phyloP scores from a whole-genome alignment of 2,888 invertebrate genomes.

The Sarcophaga rosellei region DNA sequence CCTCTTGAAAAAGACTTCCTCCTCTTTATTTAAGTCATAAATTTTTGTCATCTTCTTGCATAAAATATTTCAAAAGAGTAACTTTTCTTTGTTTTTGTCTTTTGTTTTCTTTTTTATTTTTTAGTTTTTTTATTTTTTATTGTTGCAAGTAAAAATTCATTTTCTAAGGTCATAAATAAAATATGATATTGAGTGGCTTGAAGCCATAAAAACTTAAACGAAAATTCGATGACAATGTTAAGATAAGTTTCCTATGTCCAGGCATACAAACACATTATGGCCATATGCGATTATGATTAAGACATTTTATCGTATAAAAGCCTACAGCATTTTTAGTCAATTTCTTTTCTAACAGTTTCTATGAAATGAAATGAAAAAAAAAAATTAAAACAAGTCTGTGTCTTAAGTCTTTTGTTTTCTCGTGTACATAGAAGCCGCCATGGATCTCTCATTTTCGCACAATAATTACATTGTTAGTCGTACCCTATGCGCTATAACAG shows the following conservation, averaged over 20 bases:
- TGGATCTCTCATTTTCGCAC: too few species aligned
- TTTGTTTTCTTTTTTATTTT: constrained; percentile 1
- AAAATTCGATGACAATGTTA: constrained; percentile 34
- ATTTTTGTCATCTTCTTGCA: constrained; percentile 61
- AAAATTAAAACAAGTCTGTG: constrained; percentile 20
- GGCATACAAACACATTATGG: neutral
- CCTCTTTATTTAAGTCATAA: constrained; percentile 49
- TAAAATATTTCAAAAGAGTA: constrained; percentile 11
- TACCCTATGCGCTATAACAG: too few species aligned
- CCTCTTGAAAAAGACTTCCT: constrained; percentile 52
- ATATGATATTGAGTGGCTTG: constrained; percentile 43
- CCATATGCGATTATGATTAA: constrained; percentile 45
- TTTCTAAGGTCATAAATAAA: constrained; percentile 11
- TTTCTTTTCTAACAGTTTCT: constrained; percentile 50
- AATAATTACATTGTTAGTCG: too few species aligned
- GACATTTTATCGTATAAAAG: constrained; percentile 52
- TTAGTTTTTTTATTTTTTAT: neutral
- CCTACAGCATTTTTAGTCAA: constrained; percentile 21
- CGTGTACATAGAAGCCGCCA: neutral
- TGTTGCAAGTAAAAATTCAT: neutral
- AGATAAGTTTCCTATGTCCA: constrained; percentile 31
- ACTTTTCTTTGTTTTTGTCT: constrained; percentile 6
- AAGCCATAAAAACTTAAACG: constrained; percentile 28
- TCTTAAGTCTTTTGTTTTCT: constrained; percentile 62
- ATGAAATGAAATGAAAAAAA: neutral